Evolutionary conservation across 2,797 vertebrate genomes (phyloP).

Genomic region (Halcyon leucocephala): DNA sequence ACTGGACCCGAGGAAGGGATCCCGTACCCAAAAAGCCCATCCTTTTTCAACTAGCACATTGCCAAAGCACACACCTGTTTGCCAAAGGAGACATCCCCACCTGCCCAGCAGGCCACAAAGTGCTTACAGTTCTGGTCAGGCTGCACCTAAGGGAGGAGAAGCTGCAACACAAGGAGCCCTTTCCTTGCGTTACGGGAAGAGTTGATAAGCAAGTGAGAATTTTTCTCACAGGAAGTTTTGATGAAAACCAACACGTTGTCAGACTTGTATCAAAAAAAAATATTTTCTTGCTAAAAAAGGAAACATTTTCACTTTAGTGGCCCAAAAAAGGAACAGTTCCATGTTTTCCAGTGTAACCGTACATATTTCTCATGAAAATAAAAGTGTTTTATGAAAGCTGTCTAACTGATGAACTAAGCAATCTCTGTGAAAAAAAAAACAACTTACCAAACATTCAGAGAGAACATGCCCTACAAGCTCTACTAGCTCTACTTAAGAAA

Average conservation of each 20-base stretch:
- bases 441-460: not conserved
- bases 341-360: not conserved
- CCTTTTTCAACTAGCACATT: not conserved
- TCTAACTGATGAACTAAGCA: not conserved
- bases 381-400: not conserved
- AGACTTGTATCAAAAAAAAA: not conserved
- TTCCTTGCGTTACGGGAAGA: not conserved
- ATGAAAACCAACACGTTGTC: not conserved
- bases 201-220: not conserved
- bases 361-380: not conserved
- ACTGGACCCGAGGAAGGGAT: rapidly evolving
- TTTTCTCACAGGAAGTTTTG: not conserved
- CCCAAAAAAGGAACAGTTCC: not conserved
- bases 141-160: not conserved
- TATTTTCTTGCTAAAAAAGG: not conserved
- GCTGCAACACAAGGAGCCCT: not conserved
- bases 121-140: not conserved
- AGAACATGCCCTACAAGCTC: not conserved
- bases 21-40: not conserved
- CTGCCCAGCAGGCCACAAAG: not conserved
- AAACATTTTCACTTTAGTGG: not conserved
- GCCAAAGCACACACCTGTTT: not conserved
- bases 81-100: not conserved
- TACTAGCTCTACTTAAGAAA: not conserved
- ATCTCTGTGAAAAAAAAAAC: not conserved